Evolutionary conservation across 35 echinoderm and acorn worm species (phyloP), one percentile per base, ranked within the genome.

Genomic region (Acanthaster planci): DNA sequence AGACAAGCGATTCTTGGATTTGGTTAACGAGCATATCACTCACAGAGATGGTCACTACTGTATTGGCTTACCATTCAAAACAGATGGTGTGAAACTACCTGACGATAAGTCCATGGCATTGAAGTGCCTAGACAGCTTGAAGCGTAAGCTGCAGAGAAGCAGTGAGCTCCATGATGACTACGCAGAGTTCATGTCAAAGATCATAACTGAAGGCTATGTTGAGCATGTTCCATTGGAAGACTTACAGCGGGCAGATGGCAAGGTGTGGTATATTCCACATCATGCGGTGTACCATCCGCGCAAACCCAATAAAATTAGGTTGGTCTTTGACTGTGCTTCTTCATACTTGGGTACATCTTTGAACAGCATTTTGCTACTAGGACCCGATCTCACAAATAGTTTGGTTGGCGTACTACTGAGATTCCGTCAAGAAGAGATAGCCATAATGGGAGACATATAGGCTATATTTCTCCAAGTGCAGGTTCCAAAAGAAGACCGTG

Each of bases 201-300:
- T 54, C 8, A 9, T 54, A 19, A 9, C 8, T 54, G 32, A 90
- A 23, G 44, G 35, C 5, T 55, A 84, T 84, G 67, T 68, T 34
- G 80, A 84, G 36, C 59, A 77, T 37, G 87, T 84, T 35, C 40
- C 60, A 54, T 8, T 9, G 19, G 8, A 35, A 68, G 51, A 76
- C 21, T 21, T 32, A 17, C 29, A 50, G 2, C 2, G 23, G 30
- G 12, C 39, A 31, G 60, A 19, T 2, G 80, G 52, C 17, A 55
- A 31, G 58, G 52, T 55, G 7, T 90, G 80, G 87, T 90, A 90
- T 36, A 37, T 90, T 22, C 87, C 79, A 5, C 80, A 84, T 38
- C 80, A 84, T 39, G 79, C 87, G 7, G 90, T 92, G 38, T 87
- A 92, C 51, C 90, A 92, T 78, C 85, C 86, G 18, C 27, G 77